A percentile compares a stretch with the other conserved stretches of the same genome.
Evolutionary conservation across 2,888 invertebrate genomes (phyloP).

Genomic region (Aspidiotus destructor): DNA sequence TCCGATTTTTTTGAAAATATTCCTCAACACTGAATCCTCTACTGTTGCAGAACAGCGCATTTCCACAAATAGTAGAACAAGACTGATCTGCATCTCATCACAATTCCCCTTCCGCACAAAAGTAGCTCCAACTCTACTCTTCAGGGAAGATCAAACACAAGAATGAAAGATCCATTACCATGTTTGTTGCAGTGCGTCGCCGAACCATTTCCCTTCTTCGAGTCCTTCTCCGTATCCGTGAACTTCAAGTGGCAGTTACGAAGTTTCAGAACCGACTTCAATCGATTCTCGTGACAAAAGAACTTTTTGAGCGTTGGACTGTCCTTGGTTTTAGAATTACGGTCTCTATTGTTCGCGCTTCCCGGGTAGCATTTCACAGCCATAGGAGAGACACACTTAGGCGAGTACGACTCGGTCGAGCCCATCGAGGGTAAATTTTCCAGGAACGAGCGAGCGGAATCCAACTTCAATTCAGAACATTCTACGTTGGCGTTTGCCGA

Average conservation of each 20-base stretch:
- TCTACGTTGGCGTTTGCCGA: constrained; percentile 24
- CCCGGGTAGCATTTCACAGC: constrained; percentile 30
- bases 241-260: constrained; percentile 23
- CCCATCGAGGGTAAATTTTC: constrained; percentile 28
- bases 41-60: no score
- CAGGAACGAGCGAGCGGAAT: constrained; percentile 20
- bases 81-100: no score
- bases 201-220: background rate
- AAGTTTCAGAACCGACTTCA: constrained; percentile 16
- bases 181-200: background rate
- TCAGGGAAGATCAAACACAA: no score
- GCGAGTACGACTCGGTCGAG: constrained; percentile 20
- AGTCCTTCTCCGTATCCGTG: background rate
- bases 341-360: constrained; percentile 12
- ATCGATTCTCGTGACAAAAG: constrained; percentile 18
- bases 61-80: no score
- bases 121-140: no score
- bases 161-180: no score
- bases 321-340: constrained; percentile 18
- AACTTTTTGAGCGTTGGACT: constrained; percentile 21
- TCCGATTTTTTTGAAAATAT: no score
- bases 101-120: no score
- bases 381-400: constrained; percentile 25
- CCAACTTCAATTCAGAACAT: constrained; percentile 25
- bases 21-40: no score